Evolutionary conservation across 1,140 invertebrate species (phyloP), one percentile per base, ranked within the genome.

Genomic region (Mycetomoellerius zeteki): DNA sequence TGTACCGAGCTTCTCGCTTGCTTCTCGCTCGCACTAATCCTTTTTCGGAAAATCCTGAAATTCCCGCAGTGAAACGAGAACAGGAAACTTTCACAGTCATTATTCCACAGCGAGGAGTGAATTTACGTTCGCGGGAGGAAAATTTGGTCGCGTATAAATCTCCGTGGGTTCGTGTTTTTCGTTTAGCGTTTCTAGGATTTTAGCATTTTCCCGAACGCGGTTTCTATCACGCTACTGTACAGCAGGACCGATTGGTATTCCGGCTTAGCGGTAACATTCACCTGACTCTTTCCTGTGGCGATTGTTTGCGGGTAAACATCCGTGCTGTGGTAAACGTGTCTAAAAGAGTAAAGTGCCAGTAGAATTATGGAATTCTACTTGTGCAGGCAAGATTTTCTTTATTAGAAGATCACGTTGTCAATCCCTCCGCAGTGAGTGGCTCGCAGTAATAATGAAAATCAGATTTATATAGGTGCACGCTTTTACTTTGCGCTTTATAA

Each of bases 221-320:
- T 73, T 82, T 30, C 37, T 58, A 73, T 27, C 56, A 33, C 54
- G 75, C n/a, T 21, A 16, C 19, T 6, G 21, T 1, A 12, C 50
- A 33, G 16, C n/a, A 14, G 37, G 52, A 27, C 58, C 54, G 67
- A 76, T 72, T 62, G 65, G 21, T 71, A 75, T 89, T 90, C 71
- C 54, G 62, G 81, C 78, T 89, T 77, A 88, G 47, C 71, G 43
- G 72, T 84, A 90, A 84, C 88, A 75, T 84, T 87, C 65, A 77
- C 85, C 30, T 73, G 60, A 65, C 60, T 89, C 67, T 84, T 85
- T 65, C 58, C 21, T 14, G 47, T 76, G 64, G 56, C 77, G 71
- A 87, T 84, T 90, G 88, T 89, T 89, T 90, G 88, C 65, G 64
- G n/a, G 37, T 76, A 90, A 90, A 89, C 85, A 86, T 71, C 60